Conservation (phyloP, 2,888 invertebrate genomes). For the Sepioteuthis lessoniana region DNA sequence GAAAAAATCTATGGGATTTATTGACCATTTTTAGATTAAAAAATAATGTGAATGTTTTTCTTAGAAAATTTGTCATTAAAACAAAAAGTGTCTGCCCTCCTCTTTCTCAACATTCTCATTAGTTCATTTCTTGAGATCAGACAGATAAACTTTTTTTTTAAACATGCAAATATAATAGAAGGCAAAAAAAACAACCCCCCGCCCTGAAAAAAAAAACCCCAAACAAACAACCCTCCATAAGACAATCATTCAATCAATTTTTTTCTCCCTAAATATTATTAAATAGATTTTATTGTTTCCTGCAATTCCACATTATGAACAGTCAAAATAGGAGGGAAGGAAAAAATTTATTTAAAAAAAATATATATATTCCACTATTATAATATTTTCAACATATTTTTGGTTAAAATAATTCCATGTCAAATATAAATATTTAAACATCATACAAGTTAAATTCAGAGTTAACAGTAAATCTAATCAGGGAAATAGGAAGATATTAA, state of each 20-base stretch:
- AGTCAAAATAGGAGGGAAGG: not conserved
- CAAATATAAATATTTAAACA: too few species aligned
- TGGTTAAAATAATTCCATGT: too few species aligned
- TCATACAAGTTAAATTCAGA: too few species aligned
- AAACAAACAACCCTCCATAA: not conserved
- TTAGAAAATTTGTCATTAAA: not conserved
- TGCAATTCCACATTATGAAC: not conserved
- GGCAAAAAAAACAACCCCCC: too few species aligned
- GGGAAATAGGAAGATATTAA: too few species aligned
- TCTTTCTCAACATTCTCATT: not conserved
- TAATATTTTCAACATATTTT: too few species aligned
- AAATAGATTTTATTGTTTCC: not conserved
- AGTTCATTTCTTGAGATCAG: not conserved
- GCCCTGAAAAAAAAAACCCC: not conserved
- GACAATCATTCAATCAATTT: conserved; percentile 8
- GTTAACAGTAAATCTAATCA: too few species aligned
- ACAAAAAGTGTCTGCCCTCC: not conserved
- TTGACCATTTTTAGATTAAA: not conserved
- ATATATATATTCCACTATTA: not conserved
- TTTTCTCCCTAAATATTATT: not conserved
- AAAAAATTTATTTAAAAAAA: not conserved
- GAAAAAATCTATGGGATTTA: not conserved
- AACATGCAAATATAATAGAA: not conserved
- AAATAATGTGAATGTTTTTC: not conserved
- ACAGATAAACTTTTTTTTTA: not conserved